Base-by-base conservation (phyloP, 2,888 invertebrate species). In the Arrhopalites spinosus region DNA sequence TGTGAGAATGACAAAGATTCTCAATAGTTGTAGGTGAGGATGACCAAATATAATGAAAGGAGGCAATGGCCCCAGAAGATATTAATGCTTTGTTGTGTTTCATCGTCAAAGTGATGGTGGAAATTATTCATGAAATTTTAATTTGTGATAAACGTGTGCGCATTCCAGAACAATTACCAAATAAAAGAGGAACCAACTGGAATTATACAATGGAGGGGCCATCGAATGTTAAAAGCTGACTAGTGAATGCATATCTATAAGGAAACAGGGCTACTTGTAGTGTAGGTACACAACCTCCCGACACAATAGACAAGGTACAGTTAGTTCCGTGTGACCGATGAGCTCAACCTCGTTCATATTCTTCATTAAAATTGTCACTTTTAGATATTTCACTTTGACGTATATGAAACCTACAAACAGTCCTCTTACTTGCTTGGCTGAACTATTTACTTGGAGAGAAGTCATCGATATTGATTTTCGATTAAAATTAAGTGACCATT, bases 21-120 rank as follows among this genome's bases (percentile, higher is more conserved):
- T 50, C 2, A n/a, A 15, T 20, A 15, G 20, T 5, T 50, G 50
- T n/a, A 3, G 2, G 50, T 20, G 20, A 20, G 50, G 50, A 17
- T 15, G 20, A 15, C n/a, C 2, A 50, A 8, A 15, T n/a, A n/a
- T 17, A 50, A 50, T 50, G 3, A 15, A 17, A 50, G 15, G 20
- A 50, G 50, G 50, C 50, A 50, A 50, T 50, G 50, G 50, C 50
- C 50, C 20, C 50, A 20, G 15, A 20, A 50, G 15, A 50, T 11
- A 17, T 29, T 29, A 17, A 30, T 30, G 63, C 2, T 63, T 63
- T 63, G 63, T 63, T 27, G 30, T 63, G 63, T 27, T 63, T 63
- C 63, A 30, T 63, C 63, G 63, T 63, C 63, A 63, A 63, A 63
- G 63, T 25, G 63, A 27, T 27, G 63, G 15, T n/a, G 17, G 50